phyloP scores from a whole-genome alignment of 2,888 invertebrate species.

The Brachypterus glaber region DNA sequence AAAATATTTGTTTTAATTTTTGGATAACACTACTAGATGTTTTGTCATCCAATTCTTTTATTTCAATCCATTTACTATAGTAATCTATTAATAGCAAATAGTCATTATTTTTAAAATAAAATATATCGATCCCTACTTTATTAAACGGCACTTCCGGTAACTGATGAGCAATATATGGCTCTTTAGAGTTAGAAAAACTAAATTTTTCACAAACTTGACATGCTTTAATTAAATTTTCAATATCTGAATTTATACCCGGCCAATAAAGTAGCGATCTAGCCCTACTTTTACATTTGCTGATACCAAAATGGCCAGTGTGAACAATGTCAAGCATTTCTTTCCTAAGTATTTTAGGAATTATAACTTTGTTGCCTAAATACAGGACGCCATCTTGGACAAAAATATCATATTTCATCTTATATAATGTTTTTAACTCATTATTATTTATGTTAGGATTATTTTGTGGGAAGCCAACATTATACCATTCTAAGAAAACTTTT shows the following conservation, averaged over 20 bases:
- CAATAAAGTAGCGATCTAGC: conserved; percentile 13
- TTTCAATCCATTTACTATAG: conserved; percentile 22
- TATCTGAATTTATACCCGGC: conserved; percentile 12
- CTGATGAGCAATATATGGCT: conserved; percentile 19
- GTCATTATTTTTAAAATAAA: conserved; percentile 15
- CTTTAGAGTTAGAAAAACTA: conserved; percentile 16
- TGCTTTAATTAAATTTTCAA: conserved; percentile 13
- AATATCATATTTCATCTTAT: neutral
- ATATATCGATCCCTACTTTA: conserved; percentile 19
- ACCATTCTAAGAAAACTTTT: neutral
- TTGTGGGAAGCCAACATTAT: neutral
- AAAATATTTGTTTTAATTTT: conserved; percentile 7
- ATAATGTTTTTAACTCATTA: neutral
- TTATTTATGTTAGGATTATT: neutral
- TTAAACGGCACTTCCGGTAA: conserved; percentile 21
- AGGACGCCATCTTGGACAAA: neutral
- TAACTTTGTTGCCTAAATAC: neutral
- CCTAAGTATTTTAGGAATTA: neutral
- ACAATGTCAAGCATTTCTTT: conserved; percentile 13
- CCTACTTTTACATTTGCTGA: conserved; percentile 11
- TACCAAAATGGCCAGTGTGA: conserved; percentile 19
- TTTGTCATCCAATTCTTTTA: conserved; percentile 15
- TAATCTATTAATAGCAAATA: conserved; percentile 21
- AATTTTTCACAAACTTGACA: conserved; percentile 22
- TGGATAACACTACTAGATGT: conserved; percentile 21